Conservation (phyloP, 2,888 invertebrate species). For the Melieria crassipennis region DNA sequence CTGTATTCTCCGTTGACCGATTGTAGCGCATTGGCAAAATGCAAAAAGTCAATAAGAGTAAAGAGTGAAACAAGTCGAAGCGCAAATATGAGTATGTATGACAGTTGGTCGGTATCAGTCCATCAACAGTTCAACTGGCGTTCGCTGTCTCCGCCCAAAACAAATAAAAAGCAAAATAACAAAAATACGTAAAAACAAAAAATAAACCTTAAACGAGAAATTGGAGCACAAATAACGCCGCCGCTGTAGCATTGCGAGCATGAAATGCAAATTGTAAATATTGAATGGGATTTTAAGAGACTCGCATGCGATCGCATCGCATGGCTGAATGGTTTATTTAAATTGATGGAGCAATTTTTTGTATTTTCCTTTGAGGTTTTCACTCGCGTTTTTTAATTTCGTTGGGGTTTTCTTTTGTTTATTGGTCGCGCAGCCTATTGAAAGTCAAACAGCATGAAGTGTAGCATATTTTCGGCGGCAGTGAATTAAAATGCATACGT, state of each 20-base stretch:
- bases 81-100: too few relatives aligned
- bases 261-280: constrained; percentile 52
- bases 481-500: constrained; percentile 26
- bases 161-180: too few relatives aligned
- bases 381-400: background rate
- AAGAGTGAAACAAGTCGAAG: too few relatives aligned
- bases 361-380: background rate
- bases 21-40: too few relatives aligned
- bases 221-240: background rate
- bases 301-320: constrained; percentile 41
- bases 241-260: constrained; percentile 42
- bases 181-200: too few relatives aligned
- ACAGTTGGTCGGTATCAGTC: too few relatives aligned
- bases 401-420: background rate
- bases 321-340: background rate
- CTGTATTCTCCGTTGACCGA: too few relatives aligned
- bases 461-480: constrained; percentile 17
- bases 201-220: too few relatives aligned
- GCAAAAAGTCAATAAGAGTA: too few relatives aligned
- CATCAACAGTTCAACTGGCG: too few relatives aligned
- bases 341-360: constrained; percentile 7
- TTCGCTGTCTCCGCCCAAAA: too few relatives aligned
- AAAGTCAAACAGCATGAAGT: constrained; percentile 26
- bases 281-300: constrained; percentile 55
- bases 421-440: constrained; percentile 8